These are phyloP conservation scores for Imbricaverruca yamaguchii DNA, from an alignment of 2,888 invertebrate species.

Conservation along the genomic window DNA sequence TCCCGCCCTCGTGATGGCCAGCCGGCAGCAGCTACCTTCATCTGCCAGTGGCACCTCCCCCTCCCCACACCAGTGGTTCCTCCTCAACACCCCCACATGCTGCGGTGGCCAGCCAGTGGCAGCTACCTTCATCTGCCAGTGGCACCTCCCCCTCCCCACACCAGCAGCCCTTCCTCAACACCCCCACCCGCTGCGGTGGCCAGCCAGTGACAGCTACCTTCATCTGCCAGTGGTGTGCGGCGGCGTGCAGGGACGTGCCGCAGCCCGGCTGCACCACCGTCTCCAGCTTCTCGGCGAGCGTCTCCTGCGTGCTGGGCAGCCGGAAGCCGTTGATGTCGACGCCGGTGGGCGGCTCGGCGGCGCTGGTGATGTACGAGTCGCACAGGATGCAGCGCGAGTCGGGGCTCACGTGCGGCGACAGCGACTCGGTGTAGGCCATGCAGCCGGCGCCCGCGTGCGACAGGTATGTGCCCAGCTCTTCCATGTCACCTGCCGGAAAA, in stretches of 20 bases:
- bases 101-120: too few species aligned
- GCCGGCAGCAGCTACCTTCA: too few species aligned
- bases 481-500: not conserved
- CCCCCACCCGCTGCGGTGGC: too few species aligned
- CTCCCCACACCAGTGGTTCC: too few species aligned
- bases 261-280: conserved; percentile 10
- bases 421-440: not conserved
- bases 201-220: not conserved
- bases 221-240: conserved; percentile 9
- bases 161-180: too few species aligned
- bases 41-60: conserved; percentile 2
- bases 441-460: conserved; percentile 8
- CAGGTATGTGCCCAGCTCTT: conserved; percentile 18
- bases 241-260: conserved; percentile 15
- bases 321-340: conserved; percentile 23
- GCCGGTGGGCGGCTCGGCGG: conserved; percentile 17
- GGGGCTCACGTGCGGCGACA: not conserved
- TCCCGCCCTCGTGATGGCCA: too few species aligned
- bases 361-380: conserved; percentile 22
- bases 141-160: not conserved
- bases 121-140: conserved; percentile 13
- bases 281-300: conserved; percentile 21
- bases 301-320: conserved; percentile 23
- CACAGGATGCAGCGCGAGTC: conserved; percentile 22
- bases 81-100: too few species aligned